Conservation (phyloP, 2,797 vertebrate genomes). For the Etheostoma nigrum region DNA sequence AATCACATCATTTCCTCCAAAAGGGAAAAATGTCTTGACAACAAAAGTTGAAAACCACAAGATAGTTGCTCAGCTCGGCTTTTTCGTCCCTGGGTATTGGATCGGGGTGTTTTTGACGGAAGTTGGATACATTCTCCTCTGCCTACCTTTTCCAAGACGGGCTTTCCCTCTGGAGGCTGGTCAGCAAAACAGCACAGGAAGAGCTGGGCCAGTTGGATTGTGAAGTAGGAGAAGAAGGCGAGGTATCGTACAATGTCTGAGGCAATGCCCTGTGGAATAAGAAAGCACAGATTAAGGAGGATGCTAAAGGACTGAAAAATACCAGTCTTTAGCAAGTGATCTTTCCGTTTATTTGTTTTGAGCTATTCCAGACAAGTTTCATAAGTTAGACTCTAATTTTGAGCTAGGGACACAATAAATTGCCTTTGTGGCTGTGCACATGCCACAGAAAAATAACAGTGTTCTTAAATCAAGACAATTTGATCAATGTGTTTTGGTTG, state of each 20-base stretch:
- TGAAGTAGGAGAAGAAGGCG: constrained; percentile 88
- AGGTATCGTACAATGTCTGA: constrained; percentile 86
- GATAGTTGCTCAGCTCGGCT: constrained; percentile 41
- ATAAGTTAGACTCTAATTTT: constrained; percentile 30
- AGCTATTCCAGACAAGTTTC: constrained; percentile 30
- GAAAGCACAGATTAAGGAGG: constrained; percentile 18
- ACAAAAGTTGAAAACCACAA: constrained; percentile 76
- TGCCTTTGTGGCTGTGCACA: constrained; percentile 22
- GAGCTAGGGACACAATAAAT: constrained; percentile 41
- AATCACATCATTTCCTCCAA: constrained; percentile 78
- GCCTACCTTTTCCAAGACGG: constrained; percentile 82
- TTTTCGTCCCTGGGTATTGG: constrained; percentile 53
- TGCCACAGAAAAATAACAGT: constrained; percentile 45
- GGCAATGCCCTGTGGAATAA: constrained; percentile 84
- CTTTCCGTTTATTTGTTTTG: constrained; percentile 27
- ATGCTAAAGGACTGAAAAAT: constrained; percentile 2
- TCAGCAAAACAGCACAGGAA: constrained; percentile 92
- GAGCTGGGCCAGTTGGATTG: constrained; percentile 88
- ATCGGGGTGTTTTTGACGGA: constrained; percentile 50
- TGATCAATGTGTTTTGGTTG: constrained; percentile 20
- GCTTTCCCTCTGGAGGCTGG: constrained; percentile 86
- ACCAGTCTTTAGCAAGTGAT: neutral
- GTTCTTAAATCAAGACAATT: constrained; percentile 15
- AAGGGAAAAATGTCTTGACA: constrained; percentile 68
- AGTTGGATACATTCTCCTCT: constrained; percentile 61